Conservation (phyloP, 2,888 invertebrate genomes). For the Nyleta sp. region DNA sequence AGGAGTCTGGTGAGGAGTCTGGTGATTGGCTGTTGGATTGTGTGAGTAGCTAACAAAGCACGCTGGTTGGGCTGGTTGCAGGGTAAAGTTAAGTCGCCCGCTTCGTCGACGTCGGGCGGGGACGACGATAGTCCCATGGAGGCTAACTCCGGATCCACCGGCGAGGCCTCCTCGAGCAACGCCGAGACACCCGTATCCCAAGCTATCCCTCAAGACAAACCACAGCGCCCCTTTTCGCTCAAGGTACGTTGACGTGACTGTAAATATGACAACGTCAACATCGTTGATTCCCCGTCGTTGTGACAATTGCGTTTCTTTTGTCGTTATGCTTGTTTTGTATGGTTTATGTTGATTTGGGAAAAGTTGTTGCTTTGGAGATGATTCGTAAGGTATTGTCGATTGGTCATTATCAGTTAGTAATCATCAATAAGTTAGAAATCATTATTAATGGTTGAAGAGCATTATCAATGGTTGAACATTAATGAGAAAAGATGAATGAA, state of each 20-base stretch:
- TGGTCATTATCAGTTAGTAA: no score
- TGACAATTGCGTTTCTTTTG: no score
- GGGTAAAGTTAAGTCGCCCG: conserved; percentile 82
- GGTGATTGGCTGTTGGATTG: conserved; percentile 75
- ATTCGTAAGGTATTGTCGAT: no score
- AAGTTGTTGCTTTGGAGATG: no score
- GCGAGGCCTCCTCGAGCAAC: conserved; percentile 76
- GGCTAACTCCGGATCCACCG: conserved; percentile 78
- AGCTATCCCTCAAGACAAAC: conserved; percentile 82
- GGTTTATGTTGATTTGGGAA: no score
- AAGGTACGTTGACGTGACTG: conserved; percentile 82
- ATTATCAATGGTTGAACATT: no score
- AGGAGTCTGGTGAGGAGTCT: conserved; percentile 28
- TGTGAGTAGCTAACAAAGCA: conserved; percentile 80
- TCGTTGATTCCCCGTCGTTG: no score
- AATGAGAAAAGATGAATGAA: no score
- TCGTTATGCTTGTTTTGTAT: no score
- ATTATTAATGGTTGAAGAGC: no score
- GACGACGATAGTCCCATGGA: conserved; percentile 79
- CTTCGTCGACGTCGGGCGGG: conserved; percentile 81
- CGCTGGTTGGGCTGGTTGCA: conserved; percentile 82
- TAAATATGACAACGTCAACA: conserved; percentile 57
- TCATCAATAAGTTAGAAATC: no score
- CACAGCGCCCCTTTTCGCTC: conserved; percentile 85
- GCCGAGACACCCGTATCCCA: conserved; percentile 77